These are phyloP conservation scores for Brachyopa scutellaris DNA, from an alignment of 2,888 invertebrate genomes.

Conservation along the genomic window DNA sequence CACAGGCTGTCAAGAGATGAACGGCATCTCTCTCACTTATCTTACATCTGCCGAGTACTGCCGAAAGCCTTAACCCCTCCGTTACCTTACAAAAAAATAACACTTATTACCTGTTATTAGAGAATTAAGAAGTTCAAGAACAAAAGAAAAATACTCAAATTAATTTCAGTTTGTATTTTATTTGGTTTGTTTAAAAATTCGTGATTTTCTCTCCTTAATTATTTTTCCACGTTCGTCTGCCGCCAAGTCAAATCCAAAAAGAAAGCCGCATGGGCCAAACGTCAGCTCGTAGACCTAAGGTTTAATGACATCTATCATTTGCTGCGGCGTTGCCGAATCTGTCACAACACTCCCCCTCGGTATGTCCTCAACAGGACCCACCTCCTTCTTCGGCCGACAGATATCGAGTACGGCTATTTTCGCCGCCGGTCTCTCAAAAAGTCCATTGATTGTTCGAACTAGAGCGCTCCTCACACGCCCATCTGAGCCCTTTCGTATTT, in stretches of 20 bases:
- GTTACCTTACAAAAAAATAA: no score
- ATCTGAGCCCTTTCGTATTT: conserved; percentile 26
- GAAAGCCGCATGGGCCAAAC: no score
- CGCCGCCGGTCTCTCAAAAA: conserved; percentile 48
- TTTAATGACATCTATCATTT: not conserved
- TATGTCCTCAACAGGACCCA: conserved; percentile 43
- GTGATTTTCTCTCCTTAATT: no score
- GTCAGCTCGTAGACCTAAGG: no score
- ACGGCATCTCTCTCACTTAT: not conserved
- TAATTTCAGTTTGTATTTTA: not conserved
- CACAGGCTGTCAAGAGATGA: not conserved
- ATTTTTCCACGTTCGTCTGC: not conserved
- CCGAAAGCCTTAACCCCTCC: no score
- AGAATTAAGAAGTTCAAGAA: not conserved
- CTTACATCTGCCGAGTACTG: no score
- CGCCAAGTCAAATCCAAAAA: no score
- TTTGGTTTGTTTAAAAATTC: not conserved
- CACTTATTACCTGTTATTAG: not conserved
- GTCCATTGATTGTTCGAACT: conserved; percentile 17
- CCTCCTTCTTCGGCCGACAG: not conserved
- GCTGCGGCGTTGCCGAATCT: no score
- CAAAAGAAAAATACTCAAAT: not conserved
- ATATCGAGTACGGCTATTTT: conserved; percentile 47
- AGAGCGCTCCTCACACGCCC: conserved; percentile 49
- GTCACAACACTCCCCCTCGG: conserved; percentile 52